Conservation (phyloP, 2,113 vertebrate species). For the Gallinago jamesoni region DNA sequence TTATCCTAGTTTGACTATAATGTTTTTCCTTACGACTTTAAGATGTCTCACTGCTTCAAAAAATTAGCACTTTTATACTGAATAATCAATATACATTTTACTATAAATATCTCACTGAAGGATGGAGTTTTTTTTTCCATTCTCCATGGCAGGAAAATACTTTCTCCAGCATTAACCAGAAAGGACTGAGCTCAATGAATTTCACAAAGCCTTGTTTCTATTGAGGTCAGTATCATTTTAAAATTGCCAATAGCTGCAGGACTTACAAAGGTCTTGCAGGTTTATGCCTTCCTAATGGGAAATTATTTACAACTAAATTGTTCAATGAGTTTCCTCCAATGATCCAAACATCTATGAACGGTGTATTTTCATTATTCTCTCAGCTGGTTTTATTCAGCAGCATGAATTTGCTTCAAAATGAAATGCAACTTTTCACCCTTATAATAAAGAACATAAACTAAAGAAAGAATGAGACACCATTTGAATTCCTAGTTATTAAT, state of each 20-base stretch:
- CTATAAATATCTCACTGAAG: background rate
- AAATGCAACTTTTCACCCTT: background rate
- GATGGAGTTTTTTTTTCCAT: background rate
- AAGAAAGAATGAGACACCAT: background rate
- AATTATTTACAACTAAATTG: background rate
- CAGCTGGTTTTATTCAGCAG: background rate
- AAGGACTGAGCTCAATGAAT: background rate
- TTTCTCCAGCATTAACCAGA: background rate
- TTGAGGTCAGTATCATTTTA: background rate
- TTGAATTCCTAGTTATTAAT: background rate
- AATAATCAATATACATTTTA: slow-evolving; percentile 49
- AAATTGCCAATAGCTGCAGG: background rate
- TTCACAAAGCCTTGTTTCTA: background rate
- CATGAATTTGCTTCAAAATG: background rate
- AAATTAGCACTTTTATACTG: background rate
- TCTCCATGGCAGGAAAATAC: background rate
- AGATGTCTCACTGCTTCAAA: background rate
- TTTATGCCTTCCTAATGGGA: background rate
- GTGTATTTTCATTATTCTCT: background rate
- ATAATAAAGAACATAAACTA: background rate
- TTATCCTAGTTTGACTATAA: background rate
- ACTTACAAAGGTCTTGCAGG: background rate
- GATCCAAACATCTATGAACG: background rate
- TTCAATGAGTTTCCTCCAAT: background rate
- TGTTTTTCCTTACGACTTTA: background rate